phyloP scores from a whole-genome alignment of 2,797 vertebrate species.

The Erpetoichthys calabaricus region DNA sequence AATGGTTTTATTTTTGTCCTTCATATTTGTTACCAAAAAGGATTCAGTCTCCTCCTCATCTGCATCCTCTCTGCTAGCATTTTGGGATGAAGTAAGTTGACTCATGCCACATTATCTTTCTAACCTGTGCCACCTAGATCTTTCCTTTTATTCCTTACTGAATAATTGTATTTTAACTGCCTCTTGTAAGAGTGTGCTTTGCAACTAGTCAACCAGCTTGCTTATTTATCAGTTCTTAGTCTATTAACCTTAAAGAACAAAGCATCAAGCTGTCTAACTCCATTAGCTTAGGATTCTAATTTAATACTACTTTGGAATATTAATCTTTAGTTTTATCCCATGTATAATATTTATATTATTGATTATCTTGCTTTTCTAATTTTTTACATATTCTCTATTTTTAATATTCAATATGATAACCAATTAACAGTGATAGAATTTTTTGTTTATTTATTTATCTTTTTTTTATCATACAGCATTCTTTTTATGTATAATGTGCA shows the following conservation, averaged over 20 bases:
- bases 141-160: constrained; percentile 20
- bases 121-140: constrained; percentile 21
- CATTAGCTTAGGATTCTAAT: no score
- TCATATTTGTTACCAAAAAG: constrained; percentile 48
- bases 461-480: no score
- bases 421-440: no score
- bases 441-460: no score
- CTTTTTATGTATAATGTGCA: no score
- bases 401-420: no score
- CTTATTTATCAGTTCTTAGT: constrained; percentile 17
- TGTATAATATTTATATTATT: no score
- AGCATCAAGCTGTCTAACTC: not conserved
- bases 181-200: constrained; percentile 11
- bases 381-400: no score
- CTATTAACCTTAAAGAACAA: constrained; percentile 13
- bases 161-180: constrained; percentile 15
- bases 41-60: constrained; percentile 60
- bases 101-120: constrained; percentile 23
- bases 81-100: constrained; percentile 70
- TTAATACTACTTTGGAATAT: no score
- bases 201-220: constrained; percentile 12
- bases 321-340: no score
- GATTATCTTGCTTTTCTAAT: no score
- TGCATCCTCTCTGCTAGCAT: constrained; percentile 59
- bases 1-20: constrained; percentile 38